Base-by-base conservation (phyloP, 1,140 invertebrate species). In the Zophobas morio region DNA sequence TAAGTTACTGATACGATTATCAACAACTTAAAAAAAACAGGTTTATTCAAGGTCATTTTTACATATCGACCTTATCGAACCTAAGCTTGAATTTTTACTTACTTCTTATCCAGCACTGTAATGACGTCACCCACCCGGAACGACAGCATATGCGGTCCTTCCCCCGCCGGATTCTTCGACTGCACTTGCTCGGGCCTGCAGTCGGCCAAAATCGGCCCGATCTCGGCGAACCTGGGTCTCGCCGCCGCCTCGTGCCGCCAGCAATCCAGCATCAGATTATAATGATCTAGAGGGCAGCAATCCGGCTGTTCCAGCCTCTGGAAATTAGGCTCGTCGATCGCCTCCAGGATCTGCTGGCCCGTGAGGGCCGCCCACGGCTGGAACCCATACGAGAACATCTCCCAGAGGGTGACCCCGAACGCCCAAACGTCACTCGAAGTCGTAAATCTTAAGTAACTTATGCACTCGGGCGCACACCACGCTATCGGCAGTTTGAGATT, bases 401-500 rank as follows among this genome's bases (percentile, higher is more conserved):
- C 98, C 98, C 98, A 99, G 0, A 99, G 86, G n/a, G 97, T 98
- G 0, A 99, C 97, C 5, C 95, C 98, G 87, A 95, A 99, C 0
- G 97, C 96, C 98, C 98, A 99, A 0, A 99, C 96, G 86, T 99
- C 98, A 81, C 95, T 98, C 0, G 97, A 93, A 6, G 96, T 96
- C 2, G 98, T 99, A 84, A 99, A 99, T 76, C 95, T 92, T 57
- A 99, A 88, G 86, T 96, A 99, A 79, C 97, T 96, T 78, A 99
- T 99, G 86, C 96, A 98, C 88, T 99, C 98, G 0, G 98, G 98
- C 0, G 98, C 98, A 90, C 97, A 98, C 98, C 98, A 99, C 0
- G 98, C 98, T 83, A 99, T 98, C 1, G 98, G 98, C 75, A 99
- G 88, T 88, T 99, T 99, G 33, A 99, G 90, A 89, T 98, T 98